Conservation (phyloP, 2,888 invertebrate genomes). For the Hirtodrosophila confusa region DNA sequence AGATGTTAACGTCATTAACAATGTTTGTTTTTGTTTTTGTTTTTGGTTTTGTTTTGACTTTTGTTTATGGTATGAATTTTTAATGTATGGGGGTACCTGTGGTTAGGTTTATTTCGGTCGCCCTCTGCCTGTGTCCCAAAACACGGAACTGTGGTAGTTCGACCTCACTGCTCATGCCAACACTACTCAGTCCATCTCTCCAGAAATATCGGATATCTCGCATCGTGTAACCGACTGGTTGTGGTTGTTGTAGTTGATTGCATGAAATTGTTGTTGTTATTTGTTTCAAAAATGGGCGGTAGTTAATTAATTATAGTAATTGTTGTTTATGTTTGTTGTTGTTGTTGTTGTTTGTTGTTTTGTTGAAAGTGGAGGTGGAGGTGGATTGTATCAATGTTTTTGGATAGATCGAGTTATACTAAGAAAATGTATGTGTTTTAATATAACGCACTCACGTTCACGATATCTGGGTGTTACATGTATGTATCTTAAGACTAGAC, state of each 20-base stretch:
- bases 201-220: slow-evolving; percentile 98
- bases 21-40: slow-evolving; percentile 37
- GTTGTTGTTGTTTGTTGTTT: slow-evolving; percentile 29
- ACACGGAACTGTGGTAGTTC: slow-evolving; percentile 98
- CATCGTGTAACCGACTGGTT: slow-evolving; percentile 97
- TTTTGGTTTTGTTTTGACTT: slow-evolving; percentile 31
- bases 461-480: slow-evolving; percentile 29
- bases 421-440: slow-evolving; percentile 2
- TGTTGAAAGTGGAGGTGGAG: slow-evolving; percentile 38
- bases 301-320: slow-evolving; percentile 73
- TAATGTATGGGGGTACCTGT: slow-evolving; percentile 91
- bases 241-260: slow-evolving; percentile 53
- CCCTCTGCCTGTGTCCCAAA: slow-evolving; percentile 97
- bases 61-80: slow-evolving; percentile 61
- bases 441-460: slow-evolving; percentile 12
- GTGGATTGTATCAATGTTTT: slow-evolving; percentile 32
- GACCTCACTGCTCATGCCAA: slow-evolving; percentile 97
- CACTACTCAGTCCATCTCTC: slow-evolving; percentile 96
- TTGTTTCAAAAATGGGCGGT: slow-evolving; percentile 75
- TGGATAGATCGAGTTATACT: slow-evolving; percentile 34
- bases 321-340: slow-evolving; percentile 33
- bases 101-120: slow-evolving; percentile 96
- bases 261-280: slow-evolving; percentile 55
- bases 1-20: slow-evolving; percentile 62
- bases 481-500: slow-evolving; percentile 41